phyloP scores from a whole-genome alignment of 2,113 vertebrate genomes.

The Poicephalus gulielmi region DNA sequence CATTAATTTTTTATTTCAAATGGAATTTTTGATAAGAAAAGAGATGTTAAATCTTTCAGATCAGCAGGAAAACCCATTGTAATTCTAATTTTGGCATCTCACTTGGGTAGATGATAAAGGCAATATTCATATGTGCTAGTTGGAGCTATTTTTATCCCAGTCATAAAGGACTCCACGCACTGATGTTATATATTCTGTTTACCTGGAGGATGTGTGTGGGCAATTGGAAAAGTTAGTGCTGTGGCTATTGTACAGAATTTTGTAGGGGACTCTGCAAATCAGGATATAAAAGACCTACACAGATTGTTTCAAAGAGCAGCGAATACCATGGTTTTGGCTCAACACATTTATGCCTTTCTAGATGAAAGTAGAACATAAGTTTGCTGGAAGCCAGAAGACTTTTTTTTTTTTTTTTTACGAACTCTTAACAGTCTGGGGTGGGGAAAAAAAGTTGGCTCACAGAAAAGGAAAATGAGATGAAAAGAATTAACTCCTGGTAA shows the following conservation, averaged over 20 bases:
- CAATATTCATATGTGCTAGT: background rate
- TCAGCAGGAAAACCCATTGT: conserved; percentile 25
- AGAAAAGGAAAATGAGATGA: background rate
- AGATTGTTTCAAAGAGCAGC: background rate
- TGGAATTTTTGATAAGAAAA: conserved; percentile 11
- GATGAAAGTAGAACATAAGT: conserved; percentile 41
- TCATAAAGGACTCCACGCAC: background rate
- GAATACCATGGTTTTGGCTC: background rate
- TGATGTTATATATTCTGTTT: background rate
- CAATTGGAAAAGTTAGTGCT: background rate
- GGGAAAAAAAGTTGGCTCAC: background rate
- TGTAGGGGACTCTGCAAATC: background rate
- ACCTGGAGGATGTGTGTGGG: background rate
- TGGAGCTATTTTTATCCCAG: conserved; percentile 1
- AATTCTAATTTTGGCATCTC: conserved; percentile 7
- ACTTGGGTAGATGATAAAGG: background rate
- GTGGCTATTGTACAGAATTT: background rate
- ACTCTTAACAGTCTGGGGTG: background rate
- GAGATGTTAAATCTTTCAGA: conserved; percentile 7
- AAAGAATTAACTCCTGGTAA: background rate
- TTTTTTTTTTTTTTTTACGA: background rate
- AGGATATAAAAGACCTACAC: background rate
- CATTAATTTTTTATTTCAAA: conserved; percentile 36
- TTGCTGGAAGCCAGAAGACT: conserved; percentile 27
- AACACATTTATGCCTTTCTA: conserved; percentile 15